Evolutionary conservation across 1,140 invertebrate species (phyloP).

Genomic region (Panonychus citri): DNA sequence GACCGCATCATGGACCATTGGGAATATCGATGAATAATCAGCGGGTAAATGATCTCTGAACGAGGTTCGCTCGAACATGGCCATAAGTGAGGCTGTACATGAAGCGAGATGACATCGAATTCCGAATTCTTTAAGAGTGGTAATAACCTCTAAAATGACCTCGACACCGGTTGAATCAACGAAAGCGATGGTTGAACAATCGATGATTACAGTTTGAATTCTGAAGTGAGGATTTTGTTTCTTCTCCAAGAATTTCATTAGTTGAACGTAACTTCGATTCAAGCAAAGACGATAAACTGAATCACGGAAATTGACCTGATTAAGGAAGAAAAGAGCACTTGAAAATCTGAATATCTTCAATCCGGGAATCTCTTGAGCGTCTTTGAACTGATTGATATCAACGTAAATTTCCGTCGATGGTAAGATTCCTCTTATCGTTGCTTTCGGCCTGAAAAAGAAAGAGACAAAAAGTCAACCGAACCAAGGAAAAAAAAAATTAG

Average conservation of each 20-base stretch:
- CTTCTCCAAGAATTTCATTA: background rate
- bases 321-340: conserved; percentile 26
- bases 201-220: conserved; percentile 11
- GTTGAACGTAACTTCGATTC: background rate
- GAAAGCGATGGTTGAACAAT: conserved; percentile 13
- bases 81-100: background rate
- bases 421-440: conserved; percentile 33
- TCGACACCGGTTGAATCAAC: conserved; percentile 13
- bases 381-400: conserved; percentile 39
- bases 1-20: background rate
- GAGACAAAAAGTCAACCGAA: background rate
- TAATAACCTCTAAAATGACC: conserved; percentile 11
- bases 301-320: conserved; percentile 23
- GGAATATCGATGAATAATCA: background rate
- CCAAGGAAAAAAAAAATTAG: no score
- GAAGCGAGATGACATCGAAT: background rate
- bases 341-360: conserved; percentile 25
- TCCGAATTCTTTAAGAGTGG: background rate
- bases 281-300: conserved; percentile 25
- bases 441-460: conserved; percentile 18
- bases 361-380: conserved; percentile 24
- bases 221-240: background rate
- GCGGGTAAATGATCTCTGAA: background rate
- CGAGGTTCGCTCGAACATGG: background rate
- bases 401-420: conserved; percentile 50